phyloP scores from a whole-genome alignment of 2,113 vertebrate species.

The Calyptomena viridis region DNA sequence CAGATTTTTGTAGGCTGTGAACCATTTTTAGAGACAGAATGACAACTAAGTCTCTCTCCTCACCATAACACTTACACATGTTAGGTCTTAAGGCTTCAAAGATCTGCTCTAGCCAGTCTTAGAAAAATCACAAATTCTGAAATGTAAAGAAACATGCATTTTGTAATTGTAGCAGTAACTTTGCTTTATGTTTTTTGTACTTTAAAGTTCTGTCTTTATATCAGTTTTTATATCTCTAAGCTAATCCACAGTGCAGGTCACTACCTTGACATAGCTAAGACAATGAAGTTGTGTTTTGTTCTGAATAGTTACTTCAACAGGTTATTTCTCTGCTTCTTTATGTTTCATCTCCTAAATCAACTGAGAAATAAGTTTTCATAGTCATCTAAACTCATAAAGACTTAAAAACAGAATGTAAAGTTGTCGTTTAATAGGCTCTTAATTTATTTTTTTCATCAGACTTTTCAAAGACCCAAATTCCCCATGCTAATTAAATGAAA shows the following conservation, averaged over 20 bases:
- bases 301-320: neutral
- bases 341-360: neutral
- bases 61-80: neutral
- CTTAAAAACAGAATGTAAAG: neutral
- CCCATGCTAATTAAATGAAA: no score
- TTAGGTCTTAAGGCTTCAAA: neutral
- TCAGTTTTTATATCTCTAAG: neutral
- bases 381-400: neutral
- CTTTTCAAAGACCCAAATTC: neutral
- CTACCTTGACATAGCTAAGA: no score
- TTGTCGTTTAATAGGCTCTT: neutral
- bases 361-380: neutral
- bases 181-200: neutral
- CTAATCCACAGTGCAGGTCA: neutral
- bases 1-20: neutral
- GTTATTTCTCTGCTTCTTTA: neutral
- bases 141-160: neutral
- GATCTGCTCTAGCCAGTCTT: no score
- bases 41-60: neutral
- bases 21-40: neutral
- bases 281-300: neutral
- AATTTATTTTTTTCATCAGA: neutral
- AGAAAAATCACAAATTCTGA: neutral
- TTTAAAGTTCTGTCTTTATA: neutral
- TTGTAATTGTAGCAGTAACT: neutral